These are phyloP conservation scores for Eriosoma lanigerum DNA, from an alignment of 1,140 invertebrate species.

Conservation along the genomic window DNA sequence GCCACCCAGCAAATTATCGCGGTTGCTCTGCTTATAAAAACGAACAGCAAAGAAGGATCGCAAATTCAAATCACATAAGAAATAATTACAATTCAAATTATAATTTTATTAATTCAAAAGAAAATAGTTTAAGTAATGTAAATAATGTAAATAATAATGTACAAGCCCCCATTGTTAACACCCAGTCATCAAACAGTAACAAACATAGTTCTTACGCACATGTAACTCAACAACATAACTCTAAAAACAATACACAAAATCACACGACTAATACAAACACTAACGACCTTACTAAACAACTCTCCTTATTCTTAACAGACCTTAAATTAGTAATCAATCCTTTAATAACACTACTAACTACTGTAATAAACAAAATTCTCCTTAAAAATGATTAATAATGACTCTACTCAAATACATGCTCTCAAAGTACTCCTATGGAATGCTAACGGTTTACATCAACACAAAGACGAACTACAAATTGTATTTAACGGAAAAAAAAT, in stretches of 20 bases:
- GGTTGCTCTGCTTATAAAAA: background rate
- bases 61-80: too few species aligned
- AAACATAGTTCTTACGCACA: background rate
- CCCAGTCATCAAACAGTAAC: background rate
- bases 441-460: background rate
- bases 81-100: too few species aligned
- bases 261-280: background rate
- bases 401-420: background rate
- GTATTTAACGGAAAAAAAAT: background rate
- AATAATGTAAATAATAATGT: background rate
- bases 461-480: background rate
- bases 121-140: too few species aligned
- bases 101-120: too few species aligned
- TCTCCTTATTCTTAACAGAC: background rate
- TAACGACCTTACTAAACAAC: background rate
- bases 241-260: background rate
- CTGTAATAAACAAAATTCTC: constrained; percentile 1
- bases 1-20: background rate
- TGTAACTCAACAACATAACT: background rate
- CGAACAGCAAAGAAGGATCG: too few species aligned
- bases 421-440: background rate
- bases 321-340: constrained; percentile 8
- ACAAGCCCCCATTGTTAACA: background rate
- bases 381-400: background rate
- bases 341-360: background rate